Evolutionary conservation across 2,113 vertebrate species (phyloP), one percentile per base, ranked within the genome.

Genomic region (Amblyopsis rosae): DNA sequence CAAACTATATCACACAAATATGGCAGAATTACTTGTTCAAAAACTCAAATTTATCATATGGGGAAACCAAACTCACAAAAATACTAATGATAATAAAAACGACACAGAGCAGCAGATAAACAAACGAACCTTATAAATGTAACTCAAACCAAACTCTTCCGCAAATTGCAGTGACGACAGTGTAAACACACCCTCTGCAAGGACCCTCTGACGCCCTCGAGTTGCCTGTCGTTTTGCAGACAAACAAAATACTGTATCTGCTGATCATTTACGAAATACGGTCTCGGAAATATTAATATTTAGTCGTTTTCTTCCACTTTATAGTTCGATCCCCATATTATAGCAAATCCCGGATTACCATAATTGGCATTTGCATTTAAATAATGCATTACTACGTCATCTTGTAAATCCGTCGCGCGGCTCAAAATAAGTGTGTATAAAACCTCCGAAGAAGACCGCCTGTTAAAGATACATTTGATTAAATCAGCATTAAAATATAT

Each of bases 101-200:
- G 13, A 51, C 49, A 51, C 9, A 12, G 48, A 49, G 2, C 49
- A 51, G 6, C 9, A 0, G 2, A 15, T 33, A 17, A 67, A 71
- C 62, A 19, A 45, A 47, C n/a, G 7, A 81, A 66, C 72, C 50
- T 10, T 54, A 68, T 7, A 61, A 48, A 78, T 16, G 73, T 65
- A 16, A 62, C 81, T 85, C 57, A 87, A 82, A 81, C 60, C 62
- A 8, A 41, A 41, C 59, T n/a, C 59, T 41, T 73, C 58, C 64
- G 33, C 46, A 65, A 82, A 72, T 59, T 58, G 69, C 35, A 76
- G 64, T 87, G 85, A 89, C 85, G 86, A 83, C 54, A 53, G 60
- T 16, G 78, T 88, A 88, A 89, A 88, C 85, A 84, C 86, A 67
- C 82, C 86, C 73, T 84, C 11, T 6, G 12, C 19, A 0, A 84